Evolutionary conservation across 2,797 vertebrate genomes (phyloP), one percentile per base, ranked within the genome.

Genomic region (Acrossocheilus wenchowensis): DNA sequence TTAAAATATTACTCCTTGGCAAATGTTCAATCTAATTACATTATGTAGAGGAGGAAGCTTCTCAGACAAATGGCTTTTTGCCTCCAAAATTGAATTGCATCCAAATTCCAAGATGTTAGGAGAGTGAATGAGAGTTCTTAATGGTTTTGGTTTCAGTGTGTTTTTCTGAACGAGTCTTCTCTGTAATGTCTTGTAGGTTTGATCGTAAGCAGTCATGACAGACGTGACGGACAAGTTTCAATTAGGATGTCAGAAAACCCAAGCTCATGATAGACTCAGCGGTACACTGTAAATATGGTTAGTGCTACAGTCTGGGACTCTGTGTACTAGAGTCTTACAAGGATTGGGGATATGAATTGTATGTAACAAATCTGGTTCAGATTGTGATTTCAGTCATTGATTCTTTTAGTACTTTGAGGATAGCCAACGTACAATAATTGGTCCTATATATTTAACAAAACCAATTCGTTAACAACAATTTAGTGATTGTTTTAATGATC

Each of bases 21-120:
- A 90, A 87, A 84, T 83, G 74, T 78, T 92, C 90, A 92, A 89
- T 50, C 81, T 93, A 92, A 95, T 94, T 88, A 91, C 89, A 93
- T 95, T 92, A 93, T 88, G 88, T 87, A 84, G 84, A 89, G 87
- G 90, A 90, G 89, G 90, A 89, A 90, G 84, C 88, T 89, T 93
- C 86, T 92, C 84, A 91, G 88, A 92, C 89, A 92, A 93, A 94
- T 91, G 86, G 85, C 81, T 86, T 82, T 85, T 91, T 89, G 86
- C 89, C 89, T 88, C 86, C 72, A 17, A 81, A 89, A 89, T 88
- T 89, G 87, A 91, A 90, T 88, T 15, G 81, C 19, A 23, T 84
- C 88, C 89, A 90, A 82, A 90, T 90, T 45, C 57, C 19, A 80
- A 81, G 82, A 92, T 73, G 72, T 88, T 88, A 81, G 84, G 73